Base-by-base conservation (phyloP, 23 tunicate genomes). In the Pegea sp. region DNA sequence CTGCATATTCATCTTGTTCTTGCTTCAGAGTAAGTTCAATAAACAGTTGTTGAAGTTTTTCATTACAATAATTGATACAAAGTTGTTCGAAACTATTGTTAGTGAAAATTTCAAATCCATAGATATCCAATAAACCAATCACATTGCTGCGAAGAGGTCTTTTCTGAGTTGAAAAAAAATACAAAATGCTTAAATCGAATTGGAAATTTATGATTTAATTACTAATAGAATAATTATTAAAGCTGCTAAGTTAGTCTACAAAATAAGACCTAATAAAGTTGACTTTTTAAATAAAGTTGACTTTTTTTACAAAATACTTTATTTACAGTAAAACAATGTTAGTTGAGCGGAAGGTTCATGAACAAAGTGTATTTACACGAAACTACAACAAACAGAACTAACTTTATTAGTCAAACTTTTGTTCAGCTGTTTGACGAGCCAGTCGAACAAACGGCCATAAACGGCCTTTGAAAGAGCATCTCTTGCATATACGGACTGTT, bases 41-140 rank as follows among this genome's bases (percentile, higher is more conserved):
- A 61, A 91, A 91, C 27, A 91, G 76, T 54, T 91, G 99, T 32
- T 91, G 99, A 44, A 91, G 69, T 31, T 91, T 91, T 48, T 91
- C 99, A 63, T 91, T 91, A 86, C 99, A 91, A 56, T 60, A 91
- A 59, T 91, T 91, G 57, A 91, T 91, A 64, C 91, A 69, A 34
- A 91, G 66, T 42, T 91, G 99, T 71, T 91, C 99, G 63, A 91
- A 91, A 44, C 93, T 72, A 72, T 91, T 91, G 19, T 48, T 30
- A 33, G 63, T 30, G 65, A 91, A 84, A 24, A 91, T 84, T 50
- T 91, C 99, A 51, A 91, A 91, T 2, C 99, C 99, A 69, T 91
- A 91, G 24, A 91, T 91, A 50, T 91, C 99, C 38, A 91, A 58
- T 3, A 91, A 61, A 2, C 99, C 99, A 55, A 91, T 91, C 61